These are phyloP conservation scores for Acanthornis magna DNA, from an alignment of 2,797 vertebrate species.

Conservation along the genomic window DNA sequence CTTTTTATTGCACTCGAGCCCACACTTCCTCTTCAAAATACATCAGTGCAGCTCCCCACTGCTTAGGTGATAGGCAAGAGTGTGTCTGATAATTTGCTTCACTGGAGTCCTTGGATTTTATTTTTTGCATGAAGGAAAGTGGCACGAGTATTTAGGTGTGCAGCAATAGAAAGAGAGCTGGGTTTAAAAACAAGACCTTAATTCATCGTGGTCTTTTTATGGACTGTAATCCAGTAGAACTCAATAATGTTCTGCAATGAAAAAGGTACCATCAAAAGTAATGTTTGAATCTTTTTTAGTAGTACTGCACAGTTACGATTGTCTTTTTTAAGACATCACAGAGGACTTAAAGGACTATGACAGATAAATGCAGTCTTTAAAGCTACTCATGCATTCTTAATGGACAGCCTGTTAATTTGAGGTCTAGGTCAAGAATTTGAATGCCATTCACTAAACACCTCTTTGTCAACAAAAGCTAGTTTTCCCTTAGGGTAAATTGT, in stretches of 20 bases:
- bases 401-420: constrained; percentile 78
- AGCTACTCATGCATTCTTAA: constrained; percentile 80
- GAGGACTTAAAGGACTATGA: constrained; percentile 65
- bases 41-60: background rate
- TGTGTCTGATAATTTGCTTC: background rate
- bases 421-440: constrained; percentile 81
- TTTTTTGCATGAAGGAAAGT: background rate
- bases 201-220: background rate
- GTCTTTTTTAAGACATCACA: constrained; percentile 59
- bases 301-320: constrained; percentile 1
- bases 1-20: background rate
- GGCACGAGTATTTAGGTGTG: background rate
- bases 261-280: constrained; percentile 6
- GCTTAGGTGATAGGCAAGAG: background rate
- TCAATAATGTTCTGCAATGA: background rate
- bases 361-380: constrained; percentile 75
- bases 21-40: background rate
- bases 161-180: background rate
- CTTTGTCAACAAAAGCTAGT: constrained; percentile 75
- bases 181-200: background rate
- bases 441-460: constrained; percentile 76
- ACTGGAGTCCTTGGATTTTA: background rate
- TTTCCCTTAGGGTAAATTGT: constrained; percentile 76
- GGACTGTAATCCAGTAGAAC: background rate
- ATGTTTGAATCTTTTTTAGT: background rate